Conservation (phyloP, 2,113 vertebrate species). For the Notiomystis cincta region DNA sequence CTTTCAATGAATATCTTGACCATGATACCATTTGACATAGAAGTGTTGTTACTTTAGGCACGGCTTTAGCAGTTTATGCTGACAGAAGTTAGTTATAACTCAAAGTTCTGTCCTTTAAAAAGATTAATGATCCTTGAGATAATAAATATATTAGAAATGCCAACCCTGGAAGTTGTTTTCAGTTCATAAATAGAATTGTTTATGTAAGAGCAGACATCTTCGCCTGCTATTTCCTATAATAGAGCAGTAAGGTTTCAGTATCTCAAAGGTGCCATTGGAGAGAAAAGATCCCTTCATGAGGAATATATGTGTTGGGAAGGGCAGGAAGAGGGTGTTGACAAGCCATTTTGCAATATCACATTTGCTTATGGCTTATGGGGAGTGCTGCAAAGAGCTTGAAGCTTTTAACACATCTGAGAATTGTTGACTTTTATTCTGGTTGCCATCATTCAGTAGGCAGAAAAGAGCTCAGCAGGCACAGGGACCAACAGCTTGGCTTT, state of each 20-base stretch:
- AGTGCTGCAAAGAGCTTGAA: not conserved
- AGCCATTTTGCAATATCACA: conserved; percentile 10
- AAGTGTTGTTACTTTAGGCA: not conserved
- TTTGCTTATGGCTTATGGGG: conserved; percentile 3
- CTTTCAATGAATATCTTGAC: not conserved
- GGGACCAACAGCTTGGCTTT: not conserved
- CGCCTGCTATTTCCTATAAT: not conserved
- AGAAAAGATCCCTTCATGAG: conserved; percentile 30
- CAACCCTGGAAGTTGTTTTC: not conserved
- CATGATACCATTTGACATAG: not conserved
- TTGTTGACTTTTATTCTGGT: conserved; percentile 6
- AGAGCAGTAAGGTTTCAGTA: not conserved
- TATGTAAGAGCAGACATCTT: not conserved
- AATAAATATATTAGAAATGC: not conserved
- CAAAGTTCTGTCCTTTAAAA: not conserved
- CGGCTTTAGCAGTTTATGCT: not conserved
- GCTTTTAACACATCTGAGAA: conserved; percentile 34
- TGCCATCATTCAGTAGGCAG: not conserved
- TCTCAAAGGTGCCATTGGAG: not conserved
- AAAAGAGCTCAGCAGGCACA: not conserved
- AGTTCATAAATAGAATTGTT: conserved; percentile 3
- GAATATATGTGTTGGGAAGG: conserved; percentile 9
- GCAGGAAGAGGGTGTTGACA: conserved; percentile 52
- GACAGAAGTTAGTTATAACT: not conserved
- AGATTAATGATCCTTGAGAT: conserved; percentile 18